These are phyloP conservation scores for Toxonevra muliebris DNA, from an alignment of 2,888 invertebrate genomes.

Conservation along the genomic window DNA sequence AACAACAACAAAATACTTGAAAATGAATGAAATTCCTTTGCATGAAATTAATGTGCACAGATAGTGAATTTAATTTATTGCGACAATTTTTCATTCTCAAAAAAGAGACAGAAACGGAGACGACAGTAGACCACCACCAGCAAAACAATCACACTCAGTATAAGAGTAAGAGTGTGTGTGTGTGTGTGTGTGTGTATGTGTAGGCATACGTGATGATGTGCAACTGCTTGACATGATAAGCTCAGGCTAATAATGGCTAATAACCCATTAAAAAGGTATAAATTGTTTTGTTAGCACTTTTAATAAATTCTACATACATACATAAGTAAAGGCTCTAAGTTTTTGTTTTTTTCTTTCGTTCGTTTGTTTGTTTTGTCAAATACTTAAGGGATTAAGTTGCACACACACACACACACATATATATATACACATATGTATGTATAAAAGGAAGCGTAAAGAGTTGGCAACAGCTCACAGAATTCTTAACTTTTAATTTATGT, in stretches of 20 bases:
- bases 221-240: slow-evolving; percentile 54
- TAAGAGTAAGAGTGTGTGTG: neutral
- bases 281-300: slow-evolving; percentile 62
- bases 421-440: too few species aligned
- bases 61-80: slow-evolving; percentile 62
- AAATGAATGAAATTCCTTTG: slow-evolving; percentile 45
- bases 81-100: slow-evolving; percentile 56
- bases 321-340: neutral
- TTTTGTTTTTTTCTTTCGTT: too few species aligned
- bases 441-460: too few species aligned
- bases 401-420: too few species aligned
- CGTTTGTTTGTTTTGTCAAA: slow-evolving; percentile 5
- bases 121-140: slow-evolving; percentile 24
- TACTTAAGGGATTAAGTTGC: neutral
- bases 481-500: slow-evolving; percentile 54
- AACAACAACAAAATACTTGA: neutral
- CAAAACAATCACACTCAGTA: slow-evolving; percentile 18
- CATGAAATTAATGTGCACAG: slow-evolving; percentile 56
- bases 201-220: slow-evolving; percentile 34
- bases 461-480: neutral
- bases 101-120: slow-evolving; percentile 7
- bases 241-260: slow-evolving; percentile 59
- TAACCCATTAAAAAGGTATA: slow-evolving; percentile 62
- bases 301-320: slow-evolving; percentile 54
- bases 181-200: slow-evolving; percentile 12